Evolutionary conservation across 1,140 invertebrate species (phyloP).

Genomic region (Samia ricini): DNA sequence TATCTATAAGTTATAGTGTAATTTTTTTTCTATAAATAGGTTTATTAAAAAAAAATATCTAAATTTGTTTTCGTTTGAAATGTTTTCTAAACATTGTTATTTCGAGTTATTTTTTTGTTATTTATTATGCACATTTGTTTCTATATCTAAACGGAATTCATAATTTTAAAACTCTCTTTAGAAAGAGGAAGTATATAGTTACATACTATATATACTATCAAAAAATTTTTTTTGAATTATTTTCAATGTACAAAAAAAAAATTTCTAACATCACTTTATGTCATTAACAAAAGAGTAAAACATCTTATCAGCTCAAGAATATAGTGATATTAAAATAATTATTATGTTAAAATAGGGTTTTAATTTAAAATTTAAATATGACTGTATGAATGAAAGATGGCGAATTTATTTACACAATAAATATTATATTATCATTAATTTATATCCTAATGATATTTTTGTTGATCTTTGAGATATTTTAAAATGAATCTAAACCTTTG

Average conservation of each 20-base stretch:
- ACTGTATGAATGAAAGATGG: background rate
- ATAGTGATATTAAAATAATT: constrained; percentile 21
- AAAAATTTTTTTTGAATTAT: no score
- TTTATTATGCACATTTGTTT: background rate
- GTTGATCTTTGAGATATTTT: constrained; percentile 40
- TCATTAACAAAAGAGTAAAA: constrained; percentile 2
- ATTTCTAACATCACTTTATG: background rate
- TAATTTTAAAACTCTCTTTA: no score
- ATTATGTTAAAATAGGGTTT: constrained; percentile 8
- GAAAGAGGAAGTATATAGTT: no score
- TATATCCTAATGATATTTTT: constrained; percentile 16
- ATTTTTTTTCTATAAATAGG: no score
- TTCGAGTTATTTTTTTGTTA: background rate
- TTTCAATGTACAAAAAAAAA: no score
- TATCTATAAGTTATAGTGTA: no score
- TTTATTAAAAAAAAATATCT: background rate
- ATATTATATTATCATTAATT: constrained; percentile 22
- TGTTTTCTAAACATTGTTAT: background rate
- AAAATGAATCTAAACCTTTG: constrained; percentile 22
- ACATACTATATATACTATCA: no score
- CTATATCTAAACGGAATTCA: no score
- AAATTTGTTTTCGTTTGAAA: background rate
- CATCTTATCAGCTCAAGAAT: constrained; percentile 22
- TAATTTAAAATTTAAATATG: background rate
- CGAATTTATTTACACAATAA: background rate